Conservation (phyloP, 2,797 vertebrate genomes). For the Peromyscus aztecus region DNA sequence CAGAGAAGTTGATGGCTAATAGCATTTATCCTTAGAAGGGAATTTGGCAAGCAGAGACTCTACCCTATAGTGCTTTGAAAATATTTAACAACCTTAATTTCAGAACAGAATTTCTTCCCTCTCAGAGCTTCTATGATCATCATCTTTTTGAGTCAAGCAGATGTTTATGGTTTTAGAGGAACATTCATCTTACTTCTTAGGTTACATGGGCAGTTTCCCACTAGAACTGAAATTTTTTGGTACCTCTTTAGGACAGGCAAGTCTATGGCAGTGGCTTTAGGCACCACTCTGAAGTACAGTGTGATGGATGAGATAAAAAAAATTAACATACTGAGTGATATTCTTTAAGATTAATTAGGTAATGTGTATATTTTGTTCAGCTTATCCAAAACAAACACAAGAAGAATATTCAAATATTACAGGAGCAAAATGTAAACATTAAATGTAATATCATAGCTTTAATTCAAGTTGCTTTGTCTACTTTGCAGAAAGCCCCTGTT, state of each 20-base stretch:
- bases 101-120: neutral
- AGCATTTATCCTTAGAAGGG: neutral
- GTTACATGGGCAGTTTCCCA: neutral
- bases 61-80: neutral
- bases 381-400: conserved; percentile 15
- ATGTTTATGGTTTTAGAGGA: neutral
- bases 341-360: neutral
- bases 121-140: neutral
- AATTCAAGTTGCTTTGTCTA: neutral
- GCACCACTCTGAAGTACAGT: neutral
- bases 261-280: neutral
- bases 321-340: neutral
- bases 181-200: conserved; percentile 1
- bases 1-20: neutral
- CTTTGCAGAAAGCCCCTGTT: neutral
- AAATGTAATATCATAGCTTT: neutral
- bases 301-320: neutral
- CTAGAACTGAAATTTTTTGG: neutral
- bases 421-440: neutral
- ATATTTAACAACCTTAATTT: neutral
- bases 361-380: conserved; percentile 1
- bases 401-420: neutral
- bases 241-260: neutral
- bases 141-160: neutral
- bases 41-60: neutral